Conservation (phyloP, 2,113 vertebrate species). For the Mobula birostris region DNA sequence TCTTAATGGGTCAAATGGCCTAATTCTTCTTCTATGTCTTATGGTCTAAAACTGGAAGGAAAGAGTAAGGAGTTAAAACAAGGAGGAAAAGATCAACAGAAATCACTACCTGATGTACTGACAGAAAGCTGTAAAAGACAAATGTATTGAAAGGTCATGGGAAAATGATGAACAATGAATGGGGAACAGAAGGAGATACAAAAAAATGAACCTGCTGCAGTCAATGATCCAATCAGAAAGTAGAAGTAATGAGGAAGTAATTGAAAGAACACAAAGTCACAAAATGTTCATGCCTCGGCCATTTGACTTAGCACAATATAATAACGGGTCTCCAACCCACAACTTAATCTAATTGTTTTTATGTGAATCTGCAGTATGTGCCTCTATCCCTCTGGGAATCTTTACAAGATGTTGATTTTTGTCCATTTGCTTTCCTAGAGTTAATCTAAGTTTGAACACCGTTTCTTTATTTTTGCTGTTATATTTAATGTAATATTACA, state of each 20-base stretch:
- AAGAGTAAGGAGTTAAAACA: not conserved
- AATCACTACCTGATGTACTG: not conserved
- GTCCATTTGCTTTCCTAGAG: not conserved
- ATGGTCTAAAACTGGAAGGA: no score
- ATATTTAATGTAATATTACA: not conserved
- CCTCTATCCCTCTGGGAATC: not conserved
- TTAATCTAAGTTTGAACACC: not conserved
- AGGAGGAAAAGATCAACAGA: not conserved
- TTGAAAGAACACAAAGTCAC: not conserved
- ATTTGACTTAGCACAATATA: not conserved
- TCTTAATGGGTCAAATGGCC: no score
- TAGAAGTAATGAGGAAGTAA: not conserved
- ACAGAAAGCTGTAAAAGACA: not conserved
- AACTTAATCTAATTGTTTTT: not conserved
- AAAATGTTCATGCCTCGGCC: not conserved
- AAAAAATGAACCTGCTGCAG: not conserved
- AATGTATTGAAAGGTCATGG: not conserved
- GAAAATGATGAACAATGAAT: not conserved
- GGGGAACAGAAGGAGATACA: not conserved
- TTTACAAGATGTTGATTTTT: not conserved
- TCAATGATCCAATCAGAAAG: not conserved
- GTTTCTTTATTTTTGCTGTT: not conserved
- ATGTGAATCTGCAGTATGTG: not conserved
- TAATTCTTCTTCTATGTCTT: no score
- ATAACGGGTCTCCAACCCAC: not conserved